Evolutionary conservation across 2,888 invertebrate genomes (phyloP).

Genomic region (Hydroisotoma schaefferi): DNA sequence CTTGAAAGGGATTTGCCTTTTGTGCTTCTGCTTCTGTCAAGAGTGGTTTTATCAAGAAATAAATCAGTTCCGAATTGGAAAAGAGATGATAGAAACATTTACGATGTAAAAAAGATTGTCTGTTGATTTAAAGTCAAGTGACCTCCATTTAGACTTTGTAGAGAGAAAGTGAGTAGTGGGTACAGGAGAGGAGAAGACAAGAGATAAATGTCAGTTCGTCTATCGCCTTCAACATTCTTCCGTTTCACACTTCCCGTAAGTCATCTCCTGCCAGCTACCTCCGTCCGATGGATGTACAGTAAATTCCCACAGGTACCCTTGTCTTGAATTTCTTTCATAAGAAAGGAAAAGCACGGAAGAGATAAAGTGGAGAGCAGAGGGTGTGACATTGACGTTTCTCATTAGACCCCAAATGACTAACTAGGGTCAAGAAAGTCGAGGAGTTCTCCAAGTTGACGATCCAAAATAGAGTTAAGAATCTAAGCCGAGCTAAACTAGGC

Average conservation of each 20-base stretch:
- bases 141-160: not conserved
- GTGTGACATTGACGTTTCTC: conserved; percentile 11
- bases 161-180: not conserved
- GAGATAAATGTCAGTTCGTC: conserved; percentile 8
- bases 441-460: no score
- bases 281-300: not conserved
- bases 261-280: not conserved
- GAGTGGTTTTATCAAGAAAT: not conserved
- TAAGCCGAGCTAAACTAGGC: no score
- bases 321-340: conserved; percentile 4
- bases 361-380: no score
- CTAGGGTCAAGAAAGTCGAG: not conserved
- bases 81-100: not conserved
- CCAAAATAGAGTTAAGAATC: no score
- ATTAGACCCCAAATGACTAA: conserved; percentile 12
- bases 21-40: not conserved
- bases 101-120: not conserved
- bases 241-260: conserved; percentile 1
- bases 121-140: conserved; percentile 2
- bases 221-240: not conserved
- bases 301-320: conserved; percentile 4
- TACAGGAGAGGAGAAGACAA: not conserved
- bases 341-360: no score
- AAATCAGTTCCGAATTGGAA: conserved; percentile 2
- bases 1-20: not conserved